phyloP scores from a whole-genome alignment of 1,140 invertebrate species.

The Anoplophora glabripennis region DNA sequence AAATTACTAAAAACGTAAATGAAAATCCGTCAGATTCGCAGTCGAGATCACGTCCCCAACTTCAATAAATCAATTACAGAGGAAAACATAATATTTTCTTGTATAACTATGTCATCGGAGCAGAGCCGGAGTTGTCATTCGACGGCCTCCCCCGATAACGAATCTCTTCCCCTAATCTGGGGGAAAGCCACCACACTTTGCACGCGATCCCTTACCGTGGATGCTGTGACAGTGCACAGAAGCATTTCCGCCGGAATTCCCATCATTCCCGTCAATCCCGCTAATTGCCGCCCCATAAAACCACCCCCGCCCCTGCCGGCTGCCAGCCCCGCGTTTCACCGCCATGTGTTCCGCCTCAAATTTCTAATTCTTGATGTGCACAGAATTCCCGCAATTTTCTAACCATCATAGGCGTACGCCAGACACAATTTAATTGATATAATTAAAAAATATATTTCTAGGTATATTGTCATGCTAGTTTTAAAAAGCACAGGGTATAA shows the following conservation, averaged over 20 bases:
- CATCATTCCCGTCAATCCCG: slow-evolving; percentile 28
- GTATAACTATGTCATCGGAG: slow-evolving; percentile 12
- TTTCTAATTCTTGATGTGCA: slow-evolving; percentile 11
- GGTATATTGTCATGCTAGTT: no score
- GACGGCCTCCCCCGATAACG: slow-evolving; percentile 4
- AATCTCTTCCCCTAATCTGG: slow-evolving; percentile 9
- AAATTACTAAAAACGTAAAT: no score
- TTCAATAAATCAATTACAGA: slow-evolving; percentile 4
- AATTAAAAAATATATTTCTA: no score
- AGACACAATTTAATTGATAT: no score
- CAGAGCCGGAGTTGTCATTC: slow-evolving; percentile 9
- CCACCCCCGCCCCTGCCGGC: background rate
- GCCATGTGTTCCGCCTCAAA: slow-evolving; percentile 10
- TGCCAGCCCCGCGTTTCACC: background rate
- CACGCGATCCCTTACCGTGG: background rate
- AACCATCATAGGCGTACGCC: background rate
- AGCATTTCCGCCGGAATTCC: slow-evolving; percentile 30
- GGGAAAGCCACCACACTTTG: slow-evolving; percentile 2
- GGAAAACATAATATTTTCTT: slow-evolving; percentile 4
- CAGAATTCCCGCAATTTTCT: background rate
- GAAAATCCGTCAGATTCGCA: slow-evolving; percentile 3
- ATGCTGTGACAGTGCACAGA: slow-evolving; percentile 18
- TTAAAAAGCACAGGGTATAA: no score
- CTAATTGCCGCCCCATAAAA: slow-evolving; percentile 28
- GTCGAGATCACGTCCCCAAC: background rate